Evolutionary conservation across 2,888 invertebrate genomes (phyloP).

Genomic region (Empis livida): DNA sequence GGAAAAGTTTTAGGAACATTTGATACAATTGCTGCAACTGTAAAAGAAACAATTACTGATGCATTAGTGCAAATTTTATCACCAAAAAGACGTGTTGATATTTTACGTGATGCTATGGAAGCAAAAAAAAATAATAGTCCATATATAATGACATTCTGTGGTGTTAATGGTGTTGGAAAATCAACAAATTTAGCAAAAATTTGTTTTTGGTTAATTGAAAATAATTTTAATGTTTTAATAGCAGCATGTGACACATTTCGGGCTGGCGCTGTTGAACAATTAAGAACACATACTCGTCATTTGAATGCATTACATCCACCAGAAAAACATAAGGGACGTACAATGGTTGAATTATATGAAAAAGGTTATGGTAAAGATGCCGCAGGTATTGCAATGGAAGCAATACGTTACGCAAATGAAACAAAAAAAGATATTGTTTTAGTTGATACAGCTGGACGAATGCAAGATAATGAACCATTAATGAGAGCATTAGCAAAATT

Average conservation of each 20-base stretch:
- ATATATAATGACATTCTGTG: constrained; percentile 93
- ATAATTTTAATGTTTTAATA: constrained; percentile 87
- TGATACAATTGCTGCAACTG: constrained; percentile 77
- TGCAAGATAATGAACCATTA: constrained; percentile 99
- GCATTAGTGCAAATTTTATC: constrained; percentile 88
- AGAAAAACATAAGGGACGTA: constrained; percentile 50
- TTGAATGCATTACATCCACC: constrained; percentile 88
- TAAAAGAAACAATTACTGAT: constrained; percentile 78
- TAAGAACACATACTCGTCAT: constrained; percentile 86
- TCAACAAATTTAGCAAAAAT: constrained; percentile 99
- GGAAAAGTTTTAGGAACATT: constrained; percentile 91
- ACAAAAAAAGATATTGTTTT: constrained; percentile 78
- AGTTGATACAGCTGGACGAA: constrained; percentile 98
- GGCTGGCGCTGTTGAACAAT: constrained; percentile 97
- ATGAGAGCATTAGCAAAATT: constrained; percentile 97
- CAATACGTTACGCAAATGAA: constrained; percentile 79
- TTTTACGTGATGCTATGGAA: constrained; percentile 89
- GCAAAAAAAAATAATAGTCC: constrained; percentile 74
- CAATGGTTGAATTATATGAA: constrained; percentile 92
- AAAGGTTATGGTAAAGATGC: constrained; percentile 98
- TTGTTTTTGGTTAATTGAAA: constrained; percentile 98
- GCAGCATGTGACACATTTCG: constrained; percentile 99
- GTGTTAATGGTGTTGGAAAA: constrained; percentile 97
- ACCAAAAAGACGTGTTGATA: constrained; percentile 89
- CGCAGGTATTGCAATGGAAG: constrained; percentile 96